Evolutionary conservation across 1,140 invertebrate species (phyloP), one percentile per base, ranked within the genome.

Genomic region (Galendromus occidentalis): DNA sequence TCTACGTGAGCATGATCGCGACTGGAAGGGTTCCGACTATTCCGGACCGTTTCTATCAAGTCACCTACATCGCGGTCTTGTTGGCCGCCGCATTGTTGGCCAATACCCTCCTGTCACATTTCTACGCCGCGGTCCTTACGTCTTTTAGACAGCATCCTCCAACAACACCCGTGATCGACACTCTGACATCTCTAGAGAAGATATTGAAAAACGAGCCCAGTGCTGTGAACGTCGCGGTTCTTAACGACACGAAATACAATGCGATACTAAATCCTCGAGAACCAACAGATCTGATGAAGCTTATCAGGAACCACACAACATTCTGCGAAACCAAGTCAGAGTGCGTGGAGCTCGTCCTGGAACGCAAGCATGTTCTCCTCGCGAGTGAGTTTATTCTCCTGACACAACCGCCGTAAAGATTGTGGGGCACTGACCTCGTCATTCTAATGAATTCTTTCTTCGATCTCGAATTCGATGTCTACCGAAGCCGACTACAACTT

Each of bases 171-270:
- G 51, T 59, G 25, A 59, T 59, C 22, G 51, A 59, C 33, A 59
- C 51, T 25, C 22, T 59, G 1, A 14, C 25, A 22, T 17, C 14
- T 1, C 22, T 59, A 4, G 51, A 59, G 22, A 33, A 14, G 51
- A 59, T 59, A 20, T 22, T 59, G 33, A 25, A 59, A 5, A 25
- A 20, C 25, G 25, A 25, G 22, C 14, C 14, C 4, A 59, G 33
- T 39, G 33, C 33, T 39, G 33, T 39, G 17, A 33, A 2, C 1
- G 51, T 59, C 14, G 51, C 51, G 14, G 51, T 59, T 12, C 22
- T 59, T 14, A 59, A 59, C 51, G 51, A 59, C 51, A 59, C 51
- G 9, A 59, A 59, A 25, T 59, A 59, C 33, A 25, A 33, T 20
- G 51, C 51, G 14, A 59, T 59, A 4, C 51, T 59, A 6, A 25